Evolutionary conservation across 2,113 vertebrate genomes (phyloP).

Genomic region (Xyrauchen texanus): DNA sequence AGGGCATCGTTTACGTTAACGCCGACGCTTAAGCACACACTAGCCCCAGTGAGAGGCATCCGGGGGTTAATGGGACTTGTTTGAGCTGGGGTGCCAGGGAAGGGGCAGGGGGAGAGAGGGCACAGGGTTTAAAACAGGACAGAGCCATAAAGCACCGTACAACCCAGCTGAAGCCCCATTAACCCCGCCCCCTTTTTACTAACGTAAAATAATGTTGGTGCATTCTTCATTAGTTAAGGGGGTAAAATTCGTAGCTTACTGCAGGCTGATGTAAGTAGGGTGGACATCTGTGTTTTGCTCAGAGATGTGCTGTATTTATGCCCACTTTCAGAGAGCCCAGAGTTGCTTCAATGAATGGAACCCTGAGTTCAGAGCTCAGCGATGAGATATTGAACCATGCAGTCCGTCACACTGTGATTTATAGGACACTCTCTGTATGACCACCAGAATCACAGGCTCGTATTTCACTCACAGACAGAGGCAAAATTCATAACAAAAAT

Average conservation of each 20-base stretch:
- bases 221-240: conserved; percentile 21
- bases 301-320: conserved; percentile 38
- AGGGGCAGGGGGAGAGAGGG: conserved; percentile 47
- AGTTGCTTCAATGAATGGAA: conserved; percentile 26
- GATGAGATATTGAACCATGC: conserved; percentile 54
- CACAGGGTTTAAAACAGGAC: conserved; percentile 45
- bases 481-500: conserved; percentile 53
- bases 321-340: neutral
- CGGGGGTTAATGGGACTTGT: conserved; percentile 81
- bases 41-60: conserved; percentile 74
- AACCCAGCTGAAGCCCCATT: conserved; percentile 51
- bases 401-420: conserved; percentile 66
- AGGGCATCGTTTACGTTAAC: conserved; percentile 76
- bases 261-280: conserved; percentile 30
- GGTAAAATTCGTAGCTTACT: conserved; percentile 13
- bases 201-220: conserved; percentile 10
- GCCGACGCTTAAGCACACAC: conserved; percentile 77
- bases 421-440: conserved; percentile 59
- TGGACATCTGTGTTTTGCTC: conserved; percentile 30
- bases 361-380: conserved; percentile 41
- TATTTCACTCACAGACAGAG: conserved; percentile 59
- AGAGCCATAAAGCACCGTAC: conserved; percentile 53
- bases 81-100: conserved; percentile 58
- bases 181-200: neutral
- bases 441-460: conserved; percentile 47